Evolutionary conservation across 92 coral and sea anemone genomes (phyloP).

Genomic region (Nematostella vectensis): DNA sequence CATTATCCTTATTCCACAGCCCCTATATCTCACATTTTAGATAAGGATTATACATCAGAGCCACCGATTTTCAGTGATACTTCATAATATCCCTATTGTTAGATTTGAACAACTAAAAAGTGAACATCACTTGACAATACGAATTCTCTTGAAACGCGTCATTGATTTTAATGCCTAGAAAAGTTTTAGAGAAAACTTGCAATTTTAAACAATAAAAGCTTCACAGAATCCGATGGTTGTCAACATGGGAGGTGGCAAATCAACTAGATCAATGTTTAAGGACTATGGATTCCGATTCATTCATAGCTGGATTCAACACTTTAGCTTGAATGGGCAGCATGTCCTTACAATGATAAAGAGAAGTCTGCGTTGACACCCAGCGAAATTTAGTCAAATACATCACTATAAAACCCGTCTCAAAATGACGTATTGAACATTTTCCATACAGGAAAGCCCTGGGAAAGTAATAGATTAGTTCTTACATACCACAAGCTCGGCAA

Average conservation of each 20-base stretch:
- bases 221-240: neutral
- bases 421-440: no score
- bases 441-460: no score
- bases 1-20: neutral
- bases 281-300: no score
- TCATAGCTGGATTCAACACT: conserved; percentile 3
- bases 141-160: neutral
- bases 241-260: conserved; percentile 1
- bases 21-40: neutral
- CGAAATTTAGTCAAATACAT: no score
- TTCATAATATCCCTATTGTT: neutral
- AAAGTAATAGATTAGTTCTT: no score
- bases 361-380: no score
- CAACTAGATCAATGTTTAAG: no score
- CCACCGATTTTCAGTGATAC: neutral
- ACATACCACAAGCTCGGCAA: conserved; percentile 99
- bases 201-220: conserved; percentile 2
- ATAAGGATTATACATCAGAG: neutral
- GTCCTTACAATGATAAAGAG: no score
- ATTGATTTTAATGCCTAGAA: conserved; percentile 3
- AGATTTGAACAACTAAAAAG: neutral
- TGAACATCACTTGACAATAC: neutral
- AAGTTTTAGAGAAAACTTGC: conserved; percentile 3
- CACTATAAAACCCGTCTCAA: no score
- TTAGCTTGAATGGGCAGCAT: no score